Percentiles rank a stretch among this genome's conserved stretches.
These are phyloP conservation scores for Orius insidiosus DNA, from an alignment of 1,140 invertebrate genomes.

Conservation along the genomic window DNA sequence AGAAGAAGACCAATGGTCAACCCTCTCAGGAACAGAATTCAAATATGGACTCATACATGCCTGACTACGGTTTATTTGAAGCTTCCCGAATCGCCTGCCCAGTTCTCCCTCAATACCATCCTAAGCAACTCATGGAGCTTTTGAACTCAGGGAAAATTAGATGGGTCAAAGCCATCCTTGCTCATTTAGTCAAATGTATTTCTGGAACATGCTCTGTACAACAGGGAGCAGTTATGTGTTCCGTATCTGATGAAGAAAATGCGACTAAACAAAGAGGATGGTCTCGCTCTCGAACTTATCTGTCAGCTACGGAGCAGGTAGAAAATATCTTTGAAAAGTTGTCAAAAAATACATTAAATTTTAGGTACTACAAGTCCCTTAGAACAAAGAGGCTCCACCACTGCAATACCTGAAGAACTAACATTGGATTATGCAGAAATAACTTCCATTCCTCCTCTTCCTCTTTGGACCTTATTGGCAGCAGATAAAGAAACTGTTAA, in stretches of 20 bases:
- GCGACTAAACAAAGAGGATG: conserved; percentile 45
- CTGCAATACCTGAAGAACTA: conserved; percentile 62
- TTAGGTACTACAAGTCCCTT: conserved; percentile 27
- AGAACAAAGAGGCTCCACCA: conserved; percentile 30
- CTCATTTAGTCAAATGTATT: conserved; percentile 80
- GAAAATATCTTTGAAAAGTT: not conserved
- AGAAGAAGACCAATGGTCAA: conserved; percentile 27
- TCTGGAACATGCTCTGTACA: conserved; percentile 40
- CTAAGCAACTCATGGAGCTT: conserved; percentile 96
- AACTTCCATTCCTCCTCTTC: conserved; percentile 87
- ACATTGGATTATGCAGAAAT: conserved; percentile 91
- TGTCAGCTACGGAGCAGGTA: conserved; percentile 51
- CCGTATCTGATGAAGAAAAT: conserved; percentile 42
- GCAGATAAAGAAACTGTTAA: conserved; percentile 65
- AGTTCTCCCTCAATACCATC: conserved; percentile 98
- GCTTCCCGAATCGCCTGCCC: conserved; percentile 91
- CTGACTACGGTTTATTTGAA: conserved; percentile 89
- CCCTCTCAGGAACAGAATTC: conserved; percentile 16
- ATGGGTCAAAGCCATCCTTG: conserved; percentile 93
- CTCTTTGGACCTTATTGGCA: conserved; percentile 84
- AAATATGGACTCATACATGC: conserved; percentile 44
- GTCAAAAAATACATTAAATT: conserved; percentile 3
- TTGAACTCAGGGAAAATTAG: conserved; percentile 94
- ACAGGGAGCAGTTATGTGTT: conserved; percentile 27
- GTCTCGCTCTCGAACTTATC: conserved; percentile 75